Base-by-base conservation (phyloP, 2,888 invertebrate genomes). In the Agriotes lineatus region DNA sequence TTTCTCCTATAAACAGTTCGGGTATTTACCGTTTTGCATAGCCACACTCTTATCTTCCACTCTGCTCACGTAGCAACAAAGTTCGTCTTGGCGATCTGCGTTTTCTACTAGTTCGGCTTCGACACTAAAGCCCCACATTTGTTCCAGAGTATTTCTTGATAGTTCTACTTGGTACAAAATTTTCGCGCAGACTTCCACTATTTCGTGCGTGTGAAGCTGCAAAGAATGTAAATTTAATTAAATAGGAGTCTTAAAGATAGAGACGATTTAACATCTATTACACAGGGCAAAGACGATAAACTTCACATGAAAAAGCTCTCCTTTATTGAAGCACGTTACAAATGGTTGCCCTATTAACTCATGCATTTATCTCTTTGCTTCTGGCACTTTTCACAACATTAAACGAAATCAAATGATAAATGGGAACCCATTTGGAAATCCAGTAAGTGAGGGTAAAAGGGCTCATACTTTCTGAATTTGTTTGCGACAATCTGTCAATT, bases 41-140 rank as follows among this genome's bases (percentile, higher is more conserved):
- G 97, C 97, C 65, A 96, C 94, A 82, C 96, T 96, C 83, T 96
- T 95, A 85, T 96, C 96, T 84, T 96, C 96, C 64, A 98, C 96
- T 70, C 97, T 90, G 85, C 96, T 96, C 78, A 98, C 96, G 86
- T 97, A 98, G 85, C 97, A 97, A 86, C 97, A 96, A 50, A 98
- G 90, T 84, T 98, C 97, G 84, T 97, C 97, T 84, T 97, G 97
- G 60, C 96, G 88, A 84, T 97, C 97, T 7, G 96, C 93, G 85
- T 97, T 97, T 84, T 97, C 97, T 72, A 97, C 96, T 67, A 98
- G 89, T 85, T 98, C 97, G 1, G 97, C 97, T 85, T 98, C 98
- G 58, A 98, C 97, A 73, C 96, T 96, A 87, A 98, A 96, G 77
- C 98, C 98, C 94, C 97, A 98, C 94, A 97, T 96, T 84, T 96